Conservation (phyloP, 2,113 vertebrate genomes). For the Hippopotamus amphibius region DNA sequence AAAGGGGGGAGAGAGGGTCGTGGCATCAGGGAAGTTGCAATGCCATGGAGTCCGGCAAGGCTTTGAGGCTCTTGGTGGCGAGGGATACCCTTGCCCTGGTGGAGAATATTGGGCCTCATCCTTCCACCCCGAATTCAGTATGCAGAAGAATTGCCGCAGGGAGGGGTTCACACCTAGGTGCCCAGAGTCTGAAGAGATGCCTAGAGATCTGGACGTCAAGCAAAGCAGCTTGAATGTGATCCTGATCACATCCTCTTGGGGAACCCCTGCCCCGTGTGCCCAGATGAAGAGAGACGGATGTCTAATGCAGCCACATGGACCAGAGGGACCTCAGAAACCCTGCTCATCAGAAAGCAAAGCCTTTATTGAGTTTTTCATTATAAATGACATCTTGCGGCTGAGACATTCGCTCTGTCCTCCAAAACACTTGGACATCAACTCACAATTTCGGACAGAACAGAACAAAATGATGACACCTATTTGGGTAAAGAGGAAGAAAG, state of each 20-base stretch:
- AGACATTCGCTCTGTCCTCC: background rate
- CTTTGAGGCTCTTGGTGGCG: background rate
- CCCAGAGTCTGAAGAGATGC: background rate
- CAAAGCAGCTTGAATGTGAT: background rate
- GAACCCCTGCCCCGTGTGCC: background rate
- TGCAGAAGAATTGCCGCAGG: fast-evolving
- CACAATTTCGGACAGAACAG: background rate
- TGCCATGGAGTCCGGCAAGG: fast-evolving
- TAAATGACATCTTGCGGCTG: background rate
- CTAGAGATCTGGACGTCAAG: background rate
- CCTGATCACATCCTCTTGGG: background rate
- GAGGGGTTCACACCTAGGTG: background rate
- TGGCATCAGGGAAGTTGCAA: background rate
- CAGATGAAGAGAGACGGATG: background rate
- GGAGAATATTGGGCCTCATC: background rate
- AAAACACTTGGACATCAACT: background rate
- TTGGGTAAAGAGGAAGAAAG: background rate
- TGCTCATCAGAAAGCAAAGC: background rate
- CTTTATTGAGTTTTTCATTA: conserved; percentile 15
- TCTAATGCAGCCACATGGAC: fast-evolving
- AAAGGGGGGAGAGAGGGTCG: background rate
- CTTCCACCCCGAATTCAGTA: background rate
- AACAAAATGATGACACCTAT: background rate
- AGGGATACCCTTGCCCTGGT: background rate
- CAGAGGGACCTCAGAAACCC: background rate